Base-by-base conservation (phyloP, 2,113 vertebrate genomes). In the Ophthalmolycus amberensis region DNA sequence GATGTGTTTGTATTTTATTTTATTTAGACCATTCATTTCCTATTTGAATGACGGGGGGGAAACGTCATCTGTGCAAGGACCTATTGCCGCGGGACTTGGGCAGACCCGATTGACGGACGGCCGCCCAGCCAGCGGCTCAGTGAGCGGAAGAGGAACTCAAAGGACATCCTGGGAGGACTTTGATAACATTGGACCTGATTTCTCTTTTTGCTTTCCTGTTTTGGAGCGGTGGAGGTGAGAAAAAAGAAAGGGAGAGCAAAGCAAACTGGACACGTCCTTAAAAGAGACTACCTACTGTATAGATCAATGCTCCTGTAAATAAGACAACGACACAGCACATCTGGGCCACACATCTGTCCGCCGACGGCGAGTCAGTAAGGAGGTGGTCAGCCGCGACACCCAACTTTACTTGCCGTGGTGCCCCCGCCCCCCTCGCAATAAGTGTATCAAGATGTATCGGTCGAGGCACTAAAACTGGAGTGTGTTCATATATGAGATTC, bases 1-100 rank as follows among this genome's bases (percentile, higher is more conserved):
- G 92, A 95, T 95, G 93, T 95, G 92, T 96, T 95, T 82, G 82
- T 92, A 83, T 96, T 96, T 96, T 94, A 95, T 94, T 93, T 96
- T 94, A 94, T 94, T 93, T 90, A 96, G 90, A 95, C 85, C 86
- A 91, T 91, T 95, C 92, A 93, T 90, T 88, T 85, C 90, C 84
- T 92, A 66, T 93, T 85, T 92, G 89, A 92, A 89, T 84, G 84
- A 77, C 78, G 68, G 62, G 63, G 63, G 82, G 87, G 86, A 85
- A 80, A 77, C 93, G 90, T 95, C 95, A 93, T 6, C 56, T 29
- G 91, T 94, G 94, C 94, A 87, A 92, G 95, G 96, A 91, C 83
- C 82, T 76, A 76, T 79, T 87, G 77, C 79, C 65, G 88, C 42
- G 46, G 70, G 82, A 25, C 25, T 25, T 25, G 25, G 25, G 25